A percentile compares a stretch with the other conserved stretches of the same genome.
Evolutionary conservation across 2,888 invertebrate genomes (phyloP).

Genomic region (Amphipyra tragopoginis): DNA sequence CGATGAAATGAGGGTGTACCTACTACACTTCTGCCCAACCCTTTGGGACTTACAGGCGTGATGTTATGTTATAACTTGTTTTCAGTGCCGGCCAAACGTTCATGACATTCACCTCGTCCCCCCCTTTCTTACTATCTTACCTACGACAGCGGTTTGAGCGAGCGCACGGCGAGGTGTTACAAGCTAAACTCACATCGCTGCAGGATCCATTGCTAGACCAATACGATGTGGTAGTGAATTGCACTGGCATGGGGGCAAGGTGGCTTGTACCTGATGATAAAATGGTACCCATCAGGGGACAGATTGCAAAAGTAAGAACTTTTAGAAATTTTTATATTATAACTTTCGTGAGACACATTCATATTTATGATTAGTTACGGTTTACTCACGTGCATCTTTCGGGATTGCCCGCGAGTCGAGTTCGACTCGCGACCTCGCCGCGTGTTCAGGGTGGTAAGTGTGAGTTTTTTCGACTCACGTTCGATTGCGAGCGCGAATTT

Average conservation of each 20-base stretch:
- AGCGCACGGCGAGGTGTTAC: conserved; percentile 90
- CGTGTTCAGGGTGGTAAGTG: too few species aligned
- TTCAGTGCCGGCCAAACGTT: conserved; percentile 91
- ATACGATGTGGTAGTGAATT: conserved; percentile 94
- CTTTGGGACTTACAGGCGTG: too few species aligned
- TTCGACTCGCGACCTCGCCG: too few species aligned
- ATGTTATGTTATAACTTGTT: conserved; percentile 2
- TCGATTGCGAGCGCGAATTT: too few species aligned
- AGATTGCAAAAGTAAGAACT: conserved; percentile 91
- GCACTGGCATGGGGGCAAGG: conserved; percentile 92
- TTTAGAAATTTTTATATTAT: too few species aligned
- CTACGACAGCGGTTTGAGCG: conserved; percentile 90
- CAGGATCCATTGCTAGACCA: conserved; percentile 83
- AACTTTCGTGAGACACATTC: too few species aligned
- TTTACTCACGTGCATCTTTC: too few species aligned
- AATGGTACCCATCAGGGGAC: conserved; percentile 93
- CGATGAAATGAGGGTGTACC: too few species aligned
- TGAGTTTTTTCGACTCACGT: too few species aligned
- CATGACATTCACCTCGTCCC: conserved; percentile 92
- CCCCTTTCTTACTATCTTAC: conserved; percentile 91
- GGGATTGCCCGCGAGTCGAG: too few species aligned
- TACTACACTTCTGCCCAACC: too few species aligned
- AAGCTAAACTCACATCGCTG: conserved; percentile 68
- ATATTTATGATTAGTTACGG: too few species aligned
- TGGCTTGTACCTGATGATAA: conserved; percentile 90